A percentile compares a stretch with the other conserved stretches of the same genome.
phyloP scores from a whole-genome alignment of 2,113 vertebrate genomes.

The Mirounga angustirostris region DNA sequence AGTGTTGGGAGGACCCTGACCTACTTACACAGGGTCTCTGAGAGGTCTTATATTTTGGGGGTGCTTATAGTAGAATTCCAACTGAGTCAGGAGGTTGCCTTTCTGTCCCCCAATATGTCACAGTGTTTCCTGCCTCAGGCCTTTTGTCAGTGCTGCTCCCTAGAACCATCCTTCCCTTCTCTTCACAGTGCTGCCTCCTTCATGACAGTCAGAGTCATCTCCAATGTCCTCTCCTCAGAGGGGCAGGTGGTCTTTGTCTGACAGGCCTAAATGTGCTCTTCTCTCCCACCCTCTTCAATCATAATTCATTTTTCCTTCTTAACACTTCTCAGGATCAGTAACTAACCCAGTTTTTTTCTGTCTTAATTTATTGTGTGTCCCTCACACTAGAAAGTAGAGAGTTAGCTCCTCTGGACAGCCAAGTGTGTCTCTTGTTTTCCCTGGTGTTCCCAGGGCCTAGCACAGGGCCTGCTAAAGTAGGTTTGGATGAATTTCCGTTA shows the following conservation, averaged over 20 bases:
- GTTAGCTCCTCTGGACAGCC: neutral
- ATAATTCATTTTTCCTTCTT: neutral
- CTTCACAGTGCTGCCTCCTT: neutral
- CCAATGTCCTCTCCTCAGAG: neutral
- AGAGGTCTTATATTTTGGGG: neutral
- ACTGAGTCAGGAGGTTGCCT: neutral
- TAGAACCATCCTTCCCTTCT: neutral
- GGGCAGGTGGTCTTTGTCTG: neutral
- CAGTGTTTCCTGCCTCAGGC: neutral
- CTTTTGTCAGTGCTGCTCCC: neutral
- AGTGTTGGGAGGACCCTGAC: neutral
- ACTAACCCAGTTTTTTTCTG: neutral
- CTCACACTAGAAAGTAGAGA: neutral
- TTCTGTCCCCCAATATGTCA: neutral
- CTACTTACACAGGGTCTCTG: neutral
- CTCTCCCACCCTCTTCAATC: neutral
- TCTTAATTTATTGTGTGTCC: neutral
- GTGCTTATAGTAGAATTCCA: neutral
- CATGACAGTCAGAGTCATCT: neutral
- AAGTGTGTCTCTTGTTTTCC: neutral
- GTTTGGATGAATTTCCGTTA: neutral
- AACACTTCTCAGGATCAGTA: neutral
- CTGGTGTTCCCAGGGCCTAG: neutral
- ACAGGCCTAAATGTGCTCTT: neutral
- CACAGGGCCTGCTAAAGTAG: neutral